Evolutionary conservation across 1,140 invertebrate genomes (phyloP), one percentile per base, ranked within the genome.

Genomic region (Brachionus asplanchnoidis): DNA sequence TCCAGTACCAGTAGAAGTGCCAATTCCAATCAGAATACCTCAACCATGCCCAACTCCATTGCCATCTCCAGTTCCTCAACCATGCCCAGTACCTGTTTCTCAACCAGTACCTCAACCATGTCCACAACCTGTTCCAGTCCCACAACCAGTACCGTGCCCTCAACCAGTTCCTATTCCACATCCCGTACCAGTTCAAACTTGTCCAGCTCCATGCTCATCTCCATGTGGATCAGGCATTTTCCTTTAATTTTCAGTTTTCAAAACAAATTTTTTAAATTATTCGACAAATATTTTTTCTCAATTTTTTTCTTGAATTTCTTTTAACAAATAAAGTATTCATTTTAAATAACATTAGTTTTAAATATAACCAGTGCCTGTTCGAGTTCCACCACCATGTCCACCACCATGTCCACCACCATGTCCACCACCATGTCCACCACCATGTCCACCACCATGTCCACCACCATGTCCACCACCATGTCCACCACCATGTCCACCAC

Each of bases 31-130:
- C 8, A 28, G 32, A 68, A 8, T 56, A 56, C 53, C 53, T 56
- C 53, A 56, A 8, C n/a, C 53, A 7, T 56, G 53, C n/a, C 53
- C 53, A 17, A 68, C 65, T 68, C 65, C 65, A 9, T 68, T 68
- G 32, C 65, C 65, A 68, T 5, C 5, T 68, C 65, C 65, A 32
- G 65, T 68, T 7, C 68, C 68, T 40, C 32, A 40, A 40, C 68
- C 68, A 42, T 36, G 17, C n/a, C 28, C 32, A 73, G 68, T 73
- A 73, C 68, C 68, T 40, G 32, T 42, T 42, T 36, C 68, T 42
- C 36, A 73, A n/a, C 68, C 68, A 73, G 68, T 73, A n/a, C 32
- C 28, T 42, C 68, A 73, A 44, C n/a, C 68, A 73, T 36, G 28
- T 20, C 68, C 68, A 73, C 68, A 73, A 73, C 68, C 68, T 17